Evolutionary conservation across 2,113 vertebrate genomes (phyloP), one percentile per base, ranked within the genome.

Genomic region (Etheostoma spectabile): DNA sequence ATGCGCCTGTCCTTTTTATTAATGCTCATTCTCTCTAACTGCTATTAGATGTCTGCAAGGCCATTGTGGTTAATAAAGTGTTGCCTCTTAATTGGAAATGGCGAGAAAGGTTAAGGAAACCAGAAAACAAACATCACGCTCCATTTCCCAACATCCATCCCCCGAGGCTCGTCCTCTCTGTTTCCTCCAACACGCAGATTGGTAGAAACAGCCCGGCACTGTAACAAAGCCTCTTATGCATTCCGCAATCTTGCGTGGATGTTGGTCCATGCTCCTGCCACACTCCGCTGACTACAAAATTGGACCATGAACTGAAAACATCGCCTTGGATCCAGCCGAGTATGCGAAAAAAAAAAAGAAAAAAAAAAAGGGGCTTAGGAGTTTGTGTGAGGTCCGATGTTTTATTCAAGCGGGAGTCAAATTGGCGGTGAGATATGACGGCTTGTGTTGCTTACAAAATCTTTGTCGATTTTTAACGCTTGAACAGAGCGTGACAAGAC

Each of bases 401-500:
- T 84, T 93, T 93, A 93, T 91, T 93, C 87, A 93, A 84, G 69
- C 68, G 13, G 46, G 65, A 79, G 77, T 72, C 71, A 46, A 76
- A 88, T 82, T 77, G 83, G 61, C 85, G 77, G 68, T 53, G 81
- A 84, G 88, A 92, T 86, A 38, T 80, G 83, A 74, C 59, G 35
- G 75, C 84, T 71, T 80, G 86, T 88, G 89, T 91, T 94, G 89
- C 92, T 93, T 88, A 87, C 88, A 91, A 88, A 42, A 85, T 86
- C 90, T 87, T 86, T 86, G 87, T 92, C 86, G 89, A 91, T 93
- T 93, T 93, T 90, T 90, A 85, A 81, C 86, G 90, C 89, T 85
- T 53, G 80, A 75, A 79, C 74, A 90, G 77, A 86, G 85, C 87
- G 79, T 84, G 87, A 88, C 86, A 85, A 86, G 77, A 70, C 69